Evolutionary conservation across 37 sponge, comb jelly and placozoan genomes (phyloP), one percentile per base, ranked within the genome.

Genomic region (Petrosia ficiformis): DNA sequence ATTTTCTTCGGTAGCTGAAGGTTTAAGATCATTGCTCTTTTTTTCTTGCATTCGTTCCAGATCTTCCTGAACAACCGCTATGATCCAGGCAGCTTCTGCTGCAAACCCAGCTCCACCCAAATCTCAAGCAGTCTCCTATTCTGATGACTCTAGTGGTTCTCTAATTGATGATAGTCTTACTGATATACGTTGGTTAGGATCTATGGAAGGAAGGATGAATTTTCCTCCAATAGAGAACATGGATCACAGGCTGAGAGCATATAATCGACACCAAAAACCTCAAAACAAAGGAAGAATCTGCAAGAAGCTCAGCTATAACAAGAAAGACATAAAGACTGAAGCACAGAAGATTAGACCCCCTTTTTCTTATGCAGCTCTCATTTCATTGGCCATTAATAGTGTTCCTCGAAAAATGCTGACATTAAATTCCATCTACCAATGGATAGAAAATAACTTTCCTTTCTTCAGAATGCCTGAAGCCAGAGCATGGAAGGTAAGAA

Each of bases 401-500:
- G 69, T 72, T 25, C 87, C 84, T 37, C 79, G 80, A 60, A 65
- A 71, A 6, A 82, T 82, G 75, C 74, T 92, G 72, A 87, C 88
- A 0, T 59, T 92, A 63, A 87, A 85, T 42, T 74, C 76, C 16
- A 92, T 92, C 40, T 92, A 92, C 60, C 57, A 60, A 38, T 92
- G 93, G 93, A 87, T 92, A 1, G 93, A 92, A 34, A 29, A 52
- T 16, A 82, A 75, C 10, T 92, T 92, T 70, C 93, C 93, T 0
- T 92, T 87, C 80, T 92, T 84, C 71, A 74, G 82, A 25, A 73
- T 85, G 58, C 82, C 84, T 0, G 80, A 87, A 69, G 79, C 93
- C 22, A 90, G 80, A 57, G 93, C 93, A 22, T 92, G 93, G 93
- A 92, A 87, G 73, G 93, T 92, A 54, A 29, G n/a, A 6, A 61